phyloP scores from a whole-genome alignment of 2,113 vertebrate genomes.

The Chionomys nivalis region DNA sequence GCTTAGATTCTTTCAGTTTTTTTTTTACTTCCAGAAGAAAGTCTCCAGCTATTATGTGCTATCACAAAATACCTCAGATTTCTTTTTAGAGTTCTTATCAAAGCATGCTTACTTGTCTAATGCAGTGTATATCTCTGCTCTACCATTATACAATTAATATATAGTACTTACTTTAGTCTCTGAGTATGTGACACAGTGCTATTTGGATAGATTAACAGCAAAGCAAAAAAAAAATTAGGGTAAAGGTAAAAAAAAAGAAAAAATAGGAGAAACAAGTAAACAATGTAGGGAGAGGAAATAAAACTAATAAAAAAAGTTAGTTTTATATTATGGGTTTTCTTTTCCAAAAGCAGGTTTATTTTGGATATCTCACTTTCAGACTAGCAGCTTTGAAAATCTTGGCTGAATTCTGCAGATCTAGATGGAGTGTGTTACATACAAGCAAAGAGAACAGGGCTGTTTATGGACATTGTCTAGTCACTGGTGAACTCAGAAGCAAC shows the following conservation, averaged over 20 bases:
- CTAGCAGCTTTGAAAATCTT: neutral
- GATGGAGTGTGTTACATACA: rapidly evolving
- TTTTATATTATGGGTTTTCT: neutral
- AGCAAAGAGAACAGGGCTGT: neutral
- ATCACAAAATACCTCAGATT: neutral
- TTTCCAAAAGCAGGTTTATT: neutral
- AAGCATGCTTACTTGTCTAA: neutral
- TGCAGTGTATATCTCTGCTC: neutral
- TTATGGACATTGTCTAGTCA: neutral
- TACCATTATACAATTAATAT: neutral
- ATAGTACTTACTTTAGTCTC: neutral
- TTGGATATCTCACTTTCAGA: neutral
- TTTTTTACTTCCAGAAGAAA: neutral
- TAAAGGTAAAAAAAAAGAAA: neutral
- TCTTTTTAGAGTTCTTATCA: neutral
- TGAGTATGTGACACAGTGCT: neutral
- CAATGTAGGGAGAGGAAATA: rapidly evolving
- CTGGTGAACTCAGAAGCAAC: neutral
- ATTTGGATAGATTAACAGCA: neutral
- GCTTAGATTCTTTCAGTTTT: neutral
- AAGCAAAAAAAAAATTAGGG: neutral
- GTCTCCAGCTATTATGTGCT: neutral
- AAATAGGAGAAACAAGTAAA: neutral
- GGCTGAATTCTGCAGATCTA: no score
- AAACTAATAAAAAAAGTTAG: neutral